Base-by-base conservation (phyloP, 2,888 invertebrate genomes). In the Bellardia bayeri region DNA sequence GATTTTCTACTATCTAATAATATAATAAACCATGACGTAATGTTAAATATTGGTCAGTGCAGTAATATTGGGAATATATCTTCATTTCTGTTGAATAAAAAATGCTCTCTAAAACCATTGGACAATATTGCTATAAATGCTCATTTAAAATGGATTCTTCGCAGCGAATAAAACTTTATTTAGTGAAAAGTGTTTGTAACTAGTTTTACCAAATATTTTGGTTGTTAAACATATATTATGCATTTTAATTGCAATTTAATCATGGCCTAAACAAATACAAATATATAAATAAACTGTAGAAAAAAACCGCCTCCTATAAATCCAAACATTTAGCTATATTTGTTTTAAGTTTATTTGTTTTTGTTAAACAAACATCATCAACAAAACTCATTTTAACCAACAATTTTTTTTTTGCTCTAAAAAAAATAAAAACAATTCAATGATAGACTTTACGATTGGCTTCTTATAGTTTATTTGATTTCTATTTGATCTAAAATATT, bases 161-260 rank as follows among this genome's bases (percentile, higher is more conserved):
- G 23, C 0, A 23, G 0, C 5, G 1, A 42, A 14, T 30, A 2
- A 9, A 42, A 56, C 8, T 58, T 6, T 58, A 11, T 68, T 68
- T 45, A 58, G 42, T 5, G 23, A 7, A 51, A 71, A 61, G 16
- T 49, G 5, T 30, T n/a, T 42, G 6, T 45, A 49, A 40, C 42
- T 0, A 8, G 5, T 68, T 40, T 80, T 37, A 0, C 2, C 37
- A 37, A 37, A 37, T 37, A 37, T 37, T 45, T 45, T 51, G 6
- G 42, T 56, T 45, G 13, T 14, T 33, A 16, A 51, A 33, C 56
- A 78, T 78, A 75, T 64, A 40, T 40, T 49, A 40, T 75, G 69
- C 79, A 79, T 79, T 79, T 80, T 69, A 82, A 80, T 86, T 86
- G 63, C 61, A 69, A 71, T 80, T 79, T 63, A 56, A 86, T 86